Evolutionary conservation across 1,140 invertebrate genomes (phyloP).

Genomic region (Himalopsyche phryganea): DNA sequence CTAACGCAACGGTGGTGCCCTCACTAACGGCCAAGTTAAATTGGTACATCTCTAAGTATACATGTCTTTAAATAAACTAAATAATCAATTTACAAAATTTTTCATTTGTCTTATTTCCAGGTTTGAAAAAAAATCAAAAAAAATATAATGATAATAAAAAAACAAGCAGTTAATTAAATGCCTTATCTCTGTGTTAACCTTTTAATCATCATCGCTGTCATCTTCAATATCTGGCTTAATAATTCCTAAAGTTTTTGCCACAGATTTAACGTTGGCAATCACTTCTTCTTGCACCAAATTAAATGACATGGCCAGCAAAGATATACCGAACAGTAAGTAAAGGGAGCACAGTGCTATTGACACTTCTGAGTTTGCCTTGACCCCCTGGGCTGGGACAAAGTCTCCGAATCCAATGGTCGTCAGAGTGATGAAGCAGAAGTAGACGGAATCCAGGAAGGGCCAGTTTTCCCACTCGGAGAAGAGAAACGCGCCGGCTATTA

Average conservation of each 20-base stretch:
- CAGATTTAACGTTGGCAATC: conserved; percentile 78
- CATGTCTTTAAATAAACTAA: too few relatives aligned
- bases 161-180: too few relatives aligned
- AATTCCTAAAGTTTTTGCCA: conserved; percentile 79
- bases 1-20: too few relatives aligned
- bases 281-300: conserved; percentile 94
- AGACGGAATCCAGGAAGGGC: conserved; percentile 86
- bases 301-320: conserved; percentile 96
- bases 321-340: conserved; percentile 94
- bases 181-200: too few relatives aligned
- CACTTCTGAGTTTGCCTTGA: conserved; percentile 64
- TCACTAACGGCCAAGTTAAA: too few relatives aligned
- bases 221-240: conserved; percentile 71
- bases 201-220: conserved; percentile 43
- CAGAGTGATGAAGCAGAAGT: conserved; percentile 94
- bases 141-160: too few relatives aligned
- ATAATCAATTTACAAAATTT: too few relatives aligned
- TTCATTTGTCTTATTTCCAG: too few relatives aligned
- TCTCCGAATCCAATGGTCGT: conserved; percentile 95
- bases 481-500: conserved; percentile 80
- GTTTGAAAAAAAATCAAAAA: too few relatives aligned
- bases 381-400: conserved; percentile 83
- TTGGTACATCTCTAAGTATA: too few relatives aligned
- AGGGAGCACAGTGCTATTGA: conserved; percentile 88
- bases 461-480: conserved; percentile 86